Base-by-base conservation (phyloP, 2,888 invertebrate genomes). In the Muschampia plurimacula region DNA sequence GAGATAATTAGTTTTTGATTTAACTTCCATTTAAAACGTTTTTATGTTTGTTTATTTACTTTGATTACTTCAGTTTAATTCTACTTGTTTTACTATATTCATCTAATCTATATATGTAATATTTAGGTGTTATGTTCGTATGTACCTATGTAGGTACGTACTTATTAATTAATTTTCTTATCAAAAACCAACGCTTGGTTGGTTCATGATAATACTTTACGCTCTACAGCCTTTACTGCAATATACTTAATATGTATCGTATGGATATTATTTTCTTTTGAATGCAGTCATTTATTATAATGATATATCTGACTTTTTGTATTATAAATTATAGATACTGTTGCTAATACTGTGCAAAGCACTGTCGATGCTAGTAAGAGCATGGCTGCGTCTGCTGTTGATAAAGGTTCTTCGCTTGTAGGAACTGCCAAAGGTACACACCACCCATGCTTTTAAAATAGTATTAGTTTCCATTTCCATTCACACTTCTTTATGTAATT, bases 371-470 rank as follows among this genome's bases (percentile, higher is more conserved):
- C 32, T 32, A 32, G 2, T 32, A 32, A 32, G 4, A 32, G 32
- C 32, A 32, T 32, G 32, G 32, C 32, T 32, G 32, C 32, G 32
- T 32, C 32, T 32, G 32, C 93, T 39, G 77, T 81, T 70, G 82
- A 83, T 55, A 81, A 79, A 72, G 76, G 82, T 67, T 74, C 78
- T 7, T 74, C 78, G 49, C 55, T 86, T 68, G 81, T 86, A 76
- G 86, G 84, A 74, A 80, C 80, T 78, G 87, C 87, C 55, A 86
- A 88, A 89, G 88, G 86, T 87, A 74, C 3, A 57, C 22, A 9
- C 8, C 28, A 28, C 4, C n/a, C 1, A 13, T 49, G 49, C 13
- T 49, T 49, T 49, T 49, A 6, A 49, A 13, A 32, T 32, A 12
- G 2, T n/a, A 15, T 15, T 4, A 15, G n/a, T n/a, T n/a, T n/a